Conservation (phyloP, 2,888 invertebrate species). For the Choristoneura rosaceana region DNA sequence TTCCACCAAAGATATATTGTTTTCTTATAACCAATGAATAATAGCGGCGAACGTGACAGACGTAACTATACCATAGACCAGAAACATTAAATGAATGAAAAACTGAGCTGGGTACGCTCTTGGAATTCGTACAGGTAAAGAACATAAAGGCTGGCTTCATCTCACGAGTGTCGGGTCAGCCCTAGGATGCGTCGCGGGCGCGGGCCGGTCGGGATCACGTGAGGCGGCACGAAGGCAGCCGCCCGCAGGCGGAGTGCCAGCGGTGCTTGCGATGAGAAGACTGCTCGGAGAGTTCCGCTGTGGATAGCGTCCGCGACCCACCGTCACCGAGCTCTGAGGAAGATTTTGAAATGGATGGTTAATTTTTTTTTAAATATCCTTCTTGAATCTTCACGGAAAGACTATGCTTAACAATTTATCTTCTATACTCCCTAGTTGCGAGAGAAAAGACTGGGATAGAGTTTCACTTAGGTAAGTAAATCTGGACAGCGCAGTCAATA, state of each 20-base stretch:
- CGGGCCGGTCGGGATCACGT: slow-evolving; percentile 64
- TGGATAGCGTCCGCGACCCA: slow-evolving; percentile 77
- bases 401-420: too few species aligned
- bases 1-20: neutral
- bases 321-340: slow-evolving; percentile 70
- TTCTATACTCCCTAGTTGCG: too few species aligned
- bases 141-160: neutral
- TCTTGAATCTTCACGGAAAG: too few species aligned
- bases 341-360: neutral
- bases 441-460: too few species aligned
- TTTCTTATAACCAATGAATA: too few species aligned
- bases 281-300: slow-evolving; percentile 75
- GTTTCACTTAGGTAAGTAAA: too few species aligned
- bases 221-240: slow-evolving; percentile 76
- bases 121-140: neutral
- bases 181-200: neutral
- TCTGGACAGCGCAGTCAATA: neutral
- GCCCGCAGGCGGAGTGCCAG: slow-evolving; percentile 81
- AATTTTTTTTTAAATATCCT: too few species aligned
- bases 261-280: slow-evolving; percentile 71
- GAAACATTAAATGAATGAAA: neutral
- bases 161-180: neutral
- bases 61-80: neutral
- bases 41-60: neutral
- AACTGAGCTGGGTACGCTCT: too few species aligned